Evolutionary conservation across 1,140 invertebrate genomes (phyloP).

Genomic region (Pseudomyrmex gracilis): DNA sequence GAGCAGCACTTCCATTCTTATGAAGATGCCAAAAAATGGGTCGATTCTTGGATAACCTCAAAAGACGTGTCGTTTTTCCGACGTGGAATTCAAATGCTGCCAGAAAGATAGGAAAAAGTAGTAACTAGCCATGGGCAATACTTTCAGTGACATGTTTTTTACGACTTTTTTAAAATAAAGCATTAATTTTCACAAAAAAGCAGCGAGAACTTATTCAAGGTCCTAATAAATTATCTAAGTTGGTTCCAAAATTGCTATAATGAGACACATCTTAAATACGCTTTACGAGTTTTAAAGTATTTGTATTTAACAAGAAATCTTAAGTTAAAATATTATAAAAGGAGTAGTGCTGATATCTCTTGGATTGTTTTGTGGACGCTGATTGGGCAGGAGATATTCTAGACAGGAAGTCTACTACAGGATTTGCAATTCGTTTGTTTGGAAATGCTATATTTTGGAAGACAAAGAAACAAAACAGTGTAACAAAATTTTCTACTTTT

Average conservation of each 20-base stretch:
- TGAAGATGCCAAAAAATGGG: too few relatives aligned
- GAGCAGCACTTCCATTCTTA: too few relatives aligned
- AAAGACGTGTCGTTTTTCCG: too few relatives aligned
- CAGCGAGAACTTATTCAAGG: too few relatives aligned
- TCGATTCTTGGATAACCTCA: too few relatives aligned
- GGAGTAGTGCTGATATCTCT: neutral
- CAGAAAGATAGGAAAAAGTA: too few relatives aligned
- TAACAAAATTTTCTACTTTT: constrained; percentile 68
- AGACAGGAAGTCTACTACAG: constrained; percentile 80
- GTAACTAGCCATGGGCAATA: too few relatives aligned
- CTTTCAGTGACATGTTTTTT: too few relatives aligned
- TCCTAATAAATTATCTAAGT: constrained; percentile 76
- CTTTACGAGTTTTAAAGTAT: constrained; percentile 72
- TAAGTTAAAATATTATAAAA: constrained; percentile 25
- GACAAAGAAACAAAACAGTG: constrained; percentile 65
- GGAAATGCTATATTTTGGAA: constrained; percentile 73
- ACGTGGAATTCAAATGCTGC: too few relatives aligned
- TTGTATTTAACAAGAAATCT: constrained; percentile 77
- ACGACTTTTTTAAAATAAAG: too few relatives aligned
- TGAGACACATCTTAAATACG: constrained; percentile 81
- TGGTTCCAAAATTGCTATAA: constrained; percentile 79
- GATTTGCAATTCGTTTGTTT: constrained; percentile 76
- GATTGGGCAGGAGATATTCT: constrained; percentile 79
- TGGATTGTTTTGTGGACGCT: constrained; percentile 79
- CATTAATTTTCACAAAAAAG: too few relatives aligned